Percentiles rank a stretch among this genome's conserved stretches.
Conservation (phyloP, 2,113 vertebrate species). For the Lophius piscatorius region DNA sequence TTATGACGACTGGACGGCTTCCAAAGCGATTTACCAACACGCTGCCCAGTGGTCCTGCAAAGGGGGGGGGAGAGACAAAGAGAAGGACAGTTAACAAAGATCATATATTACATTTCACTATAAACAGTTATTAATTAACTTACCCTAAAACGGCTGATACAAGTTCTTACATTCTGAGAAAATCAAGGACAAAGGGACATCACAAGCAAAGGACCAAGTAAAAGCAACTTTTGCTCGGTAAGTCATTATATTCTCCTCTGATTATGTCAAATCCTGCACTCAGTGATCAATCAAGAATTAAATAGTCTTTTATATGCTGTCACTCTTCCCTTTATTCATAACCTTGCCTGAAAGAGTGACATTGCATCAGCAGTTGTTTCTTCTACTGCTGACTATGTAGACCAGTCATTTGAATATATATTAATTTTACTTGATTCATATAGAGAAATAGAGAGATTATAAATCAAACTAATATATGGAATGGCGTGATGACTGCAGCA, state of each 20-base stretch:
- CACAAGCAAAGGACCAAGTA: slow-evolving; percentile 2
- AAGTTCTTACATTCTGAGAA: not conserved
- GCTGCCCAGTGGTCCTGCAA: slow-evolving; percentile 83
- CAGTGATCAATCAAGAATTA: slow-evolving; percentile 72
- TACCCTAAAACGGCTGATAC: slow-evolving; percentile 1
- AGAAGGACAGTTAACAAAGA: not conserved
- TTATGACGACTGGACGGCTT: slow-evolving; percentile 83
- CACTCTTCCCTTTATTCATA: slow-evolving; percentile 55
- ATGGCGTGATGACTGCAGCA: slow-evolving; percentile 28
- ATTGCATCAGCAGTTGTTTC: slow-evolving; percentile 33
- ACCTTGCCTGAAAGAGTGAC: slow-evolving; percentile 62
- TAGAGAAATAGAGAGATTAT: slow-evolving; percentile 27
- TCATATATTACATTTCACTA: not conserved
- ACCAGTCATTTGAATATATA: slow-evolving; percentile 23
- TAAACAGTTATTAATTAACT: not conserved
- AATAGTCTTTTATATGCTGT: slow-evolving; percentile 70
- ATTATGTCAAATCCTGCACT: slow-evolving; percentile 57
- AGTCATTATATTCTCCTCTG: slow-evolving; percentile 50
- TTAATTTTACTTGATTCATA: slow-evolving; percentile 16
- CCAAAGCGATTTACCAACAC: slow-evolving; percentile 82
- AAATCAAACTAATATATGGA: slow-evolving; percentile 42
- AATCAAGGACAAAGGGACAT: slow-evolving; percentile 46
- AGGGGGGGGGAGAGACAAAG: not conserved
- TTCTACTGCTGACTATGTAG: slow-evolving; percentile 15
- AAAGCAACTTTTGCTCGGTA: slow-evolving; percentile 17